Base-by-base conservation (phyloP, 1,140 invertebrate species). In the Triops cancriformis region DNA sequence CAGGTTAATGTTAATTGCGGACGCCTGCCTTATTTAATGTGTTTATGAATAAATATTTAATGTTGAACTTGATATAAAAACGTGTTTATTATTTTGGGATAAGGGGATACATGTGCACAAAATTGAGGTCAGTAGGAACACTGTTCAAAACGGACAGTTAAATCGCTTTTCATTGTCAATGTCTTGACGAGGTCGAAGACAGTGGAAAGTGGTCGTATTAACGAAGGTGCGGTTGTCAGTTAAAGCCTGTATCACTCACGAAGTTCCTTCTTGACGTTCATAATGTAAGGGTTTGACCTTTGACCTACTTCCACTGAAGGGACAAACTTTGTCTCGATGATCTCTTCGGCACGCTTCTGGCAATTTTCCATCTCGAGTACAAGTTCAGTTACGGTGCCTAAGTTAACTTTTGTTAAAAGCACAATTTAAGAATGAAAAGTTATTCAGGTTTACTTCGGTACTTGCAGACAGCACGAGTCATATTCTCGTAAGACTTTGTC, bases 1-100 rank as follows among this genome's bases (percentile, higher is more conserved):
- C 51, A 64, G 51, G 51, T 64, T 64, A 64, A 18, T 64, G 23
- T 23, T 64, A 23, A n/a, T 6, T 64, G 51, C 14, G 23, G 51
- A 64, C 10, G 23, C 51, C 51, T 64, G 51, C 51, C 51, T 64
- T 64, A 64, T 64, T 64, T 64, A 64, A 23, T 23, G 51, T 64
- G 51, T 64, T 23, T 64, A 64, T 64, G 51, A 64, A 64, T 64
- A 64, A 23, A 64, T 64, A 64, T 64, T 64, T 64, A 64, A 64
- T 64, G 51, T 64, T 64, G 51, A 64, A 64, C 51, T 64, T 18
- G 23, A 64, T 1, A 4, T 14, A 2, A 64, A 64, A 64, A 64
- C 51, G 51, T n/a, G n/a, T 64, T 23, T 6, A 18, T 64, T 64
- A n/a, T n/a, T 64, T 18, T 18, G 6, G 23, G 18, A 10, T 11